Base-by-base conservation (phyloP, 1,140 invertebrate genomes). In the Apis cerana region DNA sequence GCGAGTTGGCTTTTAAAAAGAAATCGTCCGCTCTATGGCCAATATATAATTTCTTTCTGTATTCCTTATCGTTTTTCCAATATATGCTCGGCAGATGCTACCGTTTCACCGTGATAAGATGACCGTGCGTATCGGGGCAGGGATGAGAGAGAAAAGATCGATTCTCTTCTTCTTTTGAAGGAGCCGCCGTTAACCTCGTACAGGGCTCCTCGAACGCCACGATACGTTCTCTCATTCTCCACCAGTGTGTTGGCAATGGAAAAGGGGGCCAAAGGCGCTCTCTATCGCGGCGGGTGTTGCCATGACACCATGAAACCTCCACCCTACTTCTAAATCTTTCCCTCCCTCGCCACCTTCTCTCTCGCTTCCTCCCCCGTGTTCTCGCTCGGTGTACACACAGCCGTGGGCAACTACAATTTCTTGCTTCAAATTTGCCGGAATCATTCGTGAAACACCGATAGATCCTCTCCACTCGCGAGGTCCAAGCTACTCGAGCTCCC, bases 301-400 rank as follows among this genome's bases (percentile, higher is more conserved):
- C 92, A 93, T 93, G 92, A 93, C 92, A 93, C 92, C 92, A 91
- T 88, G 91, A 85, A 92, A 92, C 89, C 91, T 90, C 89, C 90
- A 89, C 88, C 90, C 90, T 80, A 82, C 86, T 85, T 90, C 89
- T 88, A 90, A 91, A 91, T 91, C 89, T 89, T 88, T 88, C 87
- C 85, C 87, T 71, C 80, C 88, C 82, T 83, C 72, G 69, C 80
- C 75, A 62, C 71, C 70, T 84, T 83, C 75, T 80, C 80, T 78
- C 74, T 59, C 52, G 1, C 33, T 1, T 11, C 52, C 33, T 71
- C 61, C 61, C 23, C 61, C 61, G 8, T 27, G 59, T 62, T 56
- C 43, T 54, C 48, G 70, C 70, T 72, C 72, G 23, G 43, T 67
- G 74, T 75, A 67, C 85, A 85, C 85, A 84, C 87, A 64, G 81